phyloP scores from a whole-genome alignment of 2,113 vertebrate genomes.

The Halcyon senegalensis region DNA sequence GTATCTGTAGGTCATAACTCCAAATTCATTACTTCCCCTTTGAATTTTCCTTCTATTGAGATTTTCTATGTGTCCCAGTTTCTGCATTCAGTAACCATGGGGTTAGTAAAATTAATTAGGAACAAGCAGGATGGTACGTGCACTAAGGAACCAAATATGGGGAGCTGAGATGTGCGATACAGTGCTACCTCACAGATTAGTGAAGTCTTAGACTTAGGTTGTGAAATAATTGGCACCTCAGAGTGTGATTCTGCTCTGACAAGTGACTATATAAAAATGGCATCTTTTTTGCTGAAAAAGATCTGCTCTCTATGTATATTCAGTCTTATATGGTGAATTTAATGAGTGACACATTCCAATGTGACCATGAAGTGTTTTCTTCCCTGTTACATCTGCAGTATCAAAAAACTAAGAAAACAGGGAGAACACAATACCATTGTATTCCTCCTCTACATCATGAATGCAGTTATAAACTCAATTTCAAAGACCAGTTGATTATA shows the following conservation, averaged over 20 bases:
- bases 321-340: neutral
- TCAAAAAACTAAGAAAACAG: neutral
- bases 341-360: neutral
- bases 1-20: slow-evolving; percentile 10
- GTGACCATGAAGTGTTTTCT: neutral
- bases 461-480: neutral
- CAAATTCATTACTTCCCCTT: slow-evolving; percentile 12
- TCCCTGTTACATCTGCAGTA: neutral
- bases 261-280: slow-evolving; percentile 15
- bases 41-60: slow-evolving; percentile 4
- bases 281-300: neutral
- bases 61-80: neutral
- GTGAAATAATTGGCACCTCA: slow-evolving; percentile 38
- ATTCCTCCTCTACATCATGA: neutral
- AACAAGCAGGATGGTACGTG: slow-evolving; percentile 16
- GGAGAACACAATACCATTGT: neutral
- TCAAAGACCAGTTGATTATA: neutral
- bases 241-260: slow-evolving; percentile 9
- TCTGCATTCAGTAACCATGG: slow-evolving; percentile 27
- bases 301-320: neutral
- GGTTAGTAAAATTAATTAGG: slow-evolving; percentile 67
- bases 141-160: slow-evolving; percentile 24
- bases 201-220: slow-evolving; percentile 44
- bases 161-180: slow-evolving; percentile 28
- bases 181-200: slow-evolving; percentile 8